A percentile compares a stretch with the other conserved stretches of the same genome.
phyloP scores from a whole-genome alignment of 1,140 invertebrate genomes.

The Cherax quadricarinatus region DNA sequence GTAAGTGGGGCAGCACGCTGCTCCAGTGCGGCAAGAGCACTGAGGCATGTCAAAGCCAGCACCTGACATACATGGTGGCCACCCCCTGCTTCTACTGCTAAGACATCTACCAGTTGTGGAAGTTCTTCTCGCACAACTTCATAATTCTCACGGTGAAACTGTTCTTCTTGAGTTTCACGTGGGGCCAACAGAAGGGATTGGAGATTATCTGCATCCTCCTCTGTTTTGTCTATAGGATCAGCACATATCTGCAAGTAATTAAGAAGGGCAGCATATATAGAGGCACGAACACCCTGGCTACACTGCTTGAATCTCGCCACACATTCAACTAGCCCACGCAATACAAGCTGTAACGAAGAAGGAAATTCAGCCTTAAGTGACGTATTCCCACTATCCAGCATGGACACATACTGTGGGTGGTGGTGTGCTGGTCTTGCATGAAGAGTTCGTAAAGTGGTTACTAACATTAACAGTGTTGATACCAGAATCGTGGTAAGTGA shows the following conservation, averaged over 20 bases:
- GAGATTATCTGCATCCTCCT: constrained; percentile 73
- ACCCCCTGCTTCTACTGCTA: constrained; percentile 90
- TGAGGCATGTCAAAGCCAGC: constrained; percentile 88
- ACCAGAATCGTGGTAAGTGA: constrained; percentile 75
- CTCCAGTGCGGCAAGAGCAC: constrained; percentile 87
- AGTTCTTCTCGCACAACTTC: constrained; percentile 85
- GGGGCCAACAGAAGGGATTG: constrained; percentile 68
- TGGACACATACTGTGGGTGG: constrained; percentile 73
- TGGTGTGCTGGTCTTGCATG: constrained; percentile 62
- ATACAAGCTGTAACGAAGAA: constrained; percentile 78
- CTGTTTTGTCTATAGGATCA: constrained; percentile 78
- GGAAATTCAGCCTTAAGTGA: constrained; percentile 65
- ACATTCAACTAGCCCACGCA: constrained; percentile 79
- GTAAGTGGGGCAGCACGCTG: constrained; percentile 85
- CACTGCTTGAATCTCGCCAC: constrained; percentile 78
- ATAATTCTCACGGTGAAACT: constrained; percentile 77
- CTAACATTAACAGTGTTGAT: constrained; percentile 74
- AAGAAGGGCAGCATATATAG: constrained; percentile 84
- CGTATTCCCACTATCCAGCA: constrained; percentile 72
- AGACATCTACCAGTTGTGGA: constrained; percentile 87
- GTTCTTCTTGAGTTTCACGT: constrained; percentile 77
- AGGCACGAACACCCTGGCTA: constrained; percentile 87
- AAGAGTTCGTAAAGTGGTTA: constrained; percentile 77
- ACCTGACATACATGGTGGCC: constrained; percentile 91
- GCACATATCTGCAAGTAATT: constrained; percentile 83